Evolutionary conservation across 2,113 vertebrate genomes (phyloP).

Genomic region (Mesoclemmys tuberculata): DNA sequence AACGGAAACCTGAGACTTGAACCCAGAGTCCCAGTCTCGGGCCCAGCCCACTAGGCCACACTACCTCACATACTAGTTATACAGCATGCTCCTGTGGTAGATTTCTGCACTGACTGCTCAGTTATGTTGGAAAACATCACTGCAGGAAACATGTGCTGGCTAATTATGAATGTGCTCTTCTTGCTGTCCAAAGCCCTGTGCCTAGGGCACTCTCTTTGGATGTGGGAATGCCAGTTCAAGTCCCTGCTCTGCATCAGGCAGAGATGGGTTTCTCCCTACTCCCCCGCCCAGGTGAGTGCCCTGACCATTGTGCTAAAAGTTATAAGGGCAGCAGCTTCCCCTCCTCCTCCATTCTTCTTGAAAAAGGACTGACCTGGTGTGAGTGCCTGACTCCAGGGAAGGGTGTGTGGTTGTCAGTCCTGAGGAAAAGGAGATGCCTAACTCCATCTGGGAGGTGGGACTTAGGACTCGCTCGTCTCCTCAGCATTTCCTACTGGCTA

Average conservation of each 20-base stretch:
- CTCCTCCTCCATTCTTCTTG: background rate
- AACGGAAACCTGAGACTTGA: background rate
- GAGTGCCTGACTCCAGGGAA: background rate
- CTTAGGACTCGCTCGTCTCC: background rate
- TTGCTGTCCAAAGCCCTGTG: slow-evolving; percentile 37
- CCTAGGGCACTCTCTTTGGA: background rate
- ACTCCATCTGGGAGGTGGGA: background rate
- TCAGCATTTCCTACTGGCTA: background rate
- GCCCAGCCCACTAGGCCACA: background rate
- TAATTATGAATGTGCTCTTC: slow-evolving; percentile 25
- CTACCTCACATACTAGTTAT: background rate
- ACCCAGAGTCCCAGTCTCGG: background rate
- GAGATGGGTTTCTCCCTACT: too few species aligned
- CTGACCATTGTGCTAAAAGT: background rate
- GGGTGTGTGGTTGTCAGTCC: background rate
- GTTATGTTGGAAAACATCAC: slow-evolving; percentile 13
- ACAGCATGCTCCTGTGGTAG: background rate
- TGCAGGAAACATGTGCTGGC: slow-evolving; percentile 35
- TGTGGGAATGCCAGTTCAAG: background rate
- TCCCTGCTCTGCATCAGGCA: background rate
- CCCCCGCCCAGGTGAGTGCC: background rate
- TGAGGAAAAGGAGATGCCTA: background rate
- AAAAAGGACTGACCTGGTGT: background rate
- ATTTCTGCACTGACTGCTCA: background rate
- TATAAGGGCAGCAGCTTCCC: background rate